These are phyloP conservation scores for Dicrurus megarhynchus DNA, from an alignment of 2,113 vertebrate genomes.

Conservation along the genomic window DNA sequence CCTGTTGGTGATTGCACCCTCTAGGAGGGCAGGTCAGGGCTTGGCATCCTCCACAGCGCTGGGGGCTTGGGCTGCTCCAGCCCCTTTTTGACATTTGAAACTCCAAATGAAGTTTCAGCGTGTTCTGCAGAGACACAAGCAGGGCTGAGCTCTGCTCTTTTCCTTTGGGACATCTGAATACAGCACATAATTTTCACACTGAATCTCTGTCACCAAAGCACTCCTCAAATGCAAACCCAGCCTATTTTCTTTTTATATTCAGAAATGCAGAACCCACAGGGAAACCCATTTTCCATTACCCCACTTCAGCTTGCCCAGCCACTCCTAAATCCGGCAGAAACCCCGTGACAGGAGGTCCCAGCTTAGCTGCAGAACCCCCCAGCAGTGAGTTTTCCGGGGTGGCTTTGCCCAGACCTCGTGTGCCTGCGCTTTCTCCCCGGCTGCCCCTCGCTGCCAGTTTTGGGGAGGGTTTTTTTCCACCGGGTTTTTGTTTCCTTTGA, in stretches of 20 bases:
- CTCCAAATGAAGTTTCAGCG: background rate
- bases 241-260: background rate
- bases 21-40: background rate
- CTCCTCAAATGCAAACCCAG: background rate
- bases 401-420: accelerated
- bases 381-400: accelerated
- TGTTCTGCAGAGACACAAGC: background rate
- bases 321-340: background rate
- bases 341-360: accelerated
- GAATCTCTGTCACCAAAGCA: background rate
- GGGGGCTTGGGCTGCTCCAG: background rate
- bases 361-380: background rate
- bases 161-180: background rate
- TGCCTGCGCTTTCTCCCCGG: background rate
- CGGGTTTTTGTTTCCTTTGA: conserved; percentile 72
- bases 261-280: background rate
- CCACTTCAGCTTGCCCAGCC: background rate
- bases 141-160: background rate
- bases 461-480: background rate
- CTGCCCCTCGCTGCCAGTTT: background rate
- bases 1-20: accelerated
- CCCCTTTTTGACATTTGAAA: background rate
- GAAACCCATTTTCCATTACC: background rate
- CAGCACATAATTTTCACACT: accelerated
- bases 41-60: accelerated